These are phyloP conservation scores for Acomys russatus DNA, from an alignment of 2,797 vertebrate genomes.

Conservation along the genomic window DNA sequence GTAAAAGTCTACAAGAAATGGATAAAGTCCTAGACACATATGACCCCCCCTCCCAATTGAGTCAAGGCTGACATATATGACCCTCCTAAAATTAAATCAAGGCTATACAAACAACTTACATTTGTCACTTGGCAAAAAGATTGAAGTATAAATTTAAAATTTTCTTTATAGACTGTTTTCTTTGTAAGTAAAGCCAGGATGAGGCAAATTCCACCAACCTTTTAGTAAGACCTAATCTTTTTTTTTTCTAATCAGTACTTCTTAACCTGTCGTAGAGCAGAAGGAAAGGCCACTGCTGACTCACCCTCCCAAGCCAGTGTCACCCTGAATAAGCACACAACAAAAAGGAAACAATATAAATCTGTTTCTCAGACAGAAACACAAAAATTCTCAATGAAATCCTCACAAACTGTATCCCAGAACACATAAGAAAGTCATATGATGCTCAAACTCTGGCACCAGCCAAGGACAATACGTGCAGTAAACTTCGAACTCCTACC, in stretches of 20 bases:
- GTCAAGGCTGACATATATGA: background rate
- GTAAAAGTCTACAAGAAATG: background rate
- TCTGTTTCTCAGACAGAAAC: background rate
- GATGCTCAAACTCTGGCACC: no score
- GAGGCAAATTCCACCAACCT: background rate
- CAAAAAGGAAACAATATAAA: background rate
- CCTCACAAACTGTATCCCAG: no score
- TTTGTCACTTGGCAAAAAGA: background rate
- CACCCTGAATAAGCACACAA: background rate
- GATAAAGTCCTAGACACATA: background rate
- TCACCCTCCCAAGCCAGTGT: background rate
- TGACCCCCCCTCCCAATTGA: background rate
- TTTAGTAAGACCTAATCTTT: background rate
- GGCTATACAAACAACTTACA: background rate
- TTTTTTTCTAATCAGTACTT: no score
- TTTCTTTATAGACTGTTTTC: background rate
- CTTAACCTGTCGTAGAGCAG: no score
- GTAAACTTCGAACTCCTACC: no score
- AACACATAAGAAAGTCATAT: no score
- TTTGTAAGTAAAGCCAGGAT: background rate
- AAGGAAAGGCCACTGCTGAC: background rate
- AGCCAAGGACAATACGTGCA: no score
- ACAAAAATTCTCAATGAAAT: background rate
- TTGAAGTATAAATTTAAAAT: background rate
- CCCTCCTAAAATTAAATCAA: background rate